Base-by-base conservation (phyloP, 1,140 invertebrate genomes). In the Magallana ariakensis region DNA sequence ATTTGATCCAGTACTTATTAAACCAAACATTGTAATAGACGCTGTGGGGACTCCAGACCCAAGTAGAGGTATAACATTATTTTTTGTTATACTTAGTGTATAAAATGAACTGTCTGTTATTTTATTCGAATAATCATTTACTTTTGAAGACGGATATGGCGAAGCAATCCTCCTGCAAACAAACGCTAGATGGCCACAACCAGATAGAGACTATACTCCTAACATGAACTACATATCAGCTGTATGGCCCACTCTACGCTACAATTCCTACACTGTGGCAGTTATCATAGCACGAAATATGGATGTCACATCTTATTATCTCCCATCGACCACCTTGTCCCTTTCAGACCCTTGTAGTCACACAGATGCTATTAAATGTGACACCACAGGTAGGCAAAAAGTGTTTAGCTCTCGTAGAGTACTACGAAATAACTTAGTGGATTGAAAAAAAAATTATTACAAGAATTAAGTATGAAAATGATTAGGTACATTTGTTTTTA, bases 241-340 rank as follows among this genome's bases (percentile, higher is more conserved):
- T 83, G 88, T 91, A 33, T 91, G 90, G 90, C 90, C 90, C 16
- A 84, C 26, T 6, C 83, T 91, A 7, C 33, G 89, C 7, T 85
- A 91, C 58, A 26, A 82, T 15, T 70, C 87, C 54, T 88, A 87
- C 86, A 88, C 55, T n/a, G 89, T 82, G 58, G 88, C 87, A 19
- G 87, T 91, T n/a, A 54, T 91, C 16, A 16, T 55, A 9, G 81
- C 80, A 13, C 53, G 80, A 11, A 70, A 75, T 11, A 6, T 88
- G 15, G 56, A 81, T 58, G 83, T 56, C 8, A 80, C 80, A 13
- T 55, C 87, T 9, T 85, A 87, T 22, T 90, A 85, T 55, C n/a
- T 26, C n/a, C 26, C 57, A 22, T 13, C 33, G 0, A 57, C 54
- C 16, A 10, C n/a, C 13, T 57, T 87, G 26, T 46, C 55, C 22